These are phyloP conservation scores for Ammodramus savannarum DNA, from an alignment of 2,113 vertebrate species.

Conservation along the genomic window DNA sequence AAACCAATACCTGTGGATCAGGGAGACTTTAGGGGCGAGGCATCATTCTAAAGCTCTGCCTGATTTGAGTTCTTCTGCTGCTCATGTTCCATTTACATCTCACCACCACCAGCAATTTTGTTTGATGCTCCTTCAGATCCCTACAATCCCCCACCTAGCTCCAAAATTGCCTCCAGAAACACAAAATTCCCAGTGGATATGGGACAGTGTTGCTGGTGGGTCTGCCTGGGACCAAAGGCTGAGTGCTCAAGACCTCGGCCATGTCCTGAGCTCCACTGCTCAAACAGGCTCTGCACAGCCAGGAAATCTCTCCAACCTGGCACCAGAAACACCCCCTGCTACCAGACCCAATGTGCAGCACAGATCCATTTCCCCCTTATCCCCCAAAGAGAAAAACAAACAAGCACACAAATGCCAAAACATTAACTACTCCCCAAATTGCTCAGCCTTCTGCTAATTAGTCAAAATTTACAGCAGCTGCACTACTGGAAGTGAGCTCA, in stretches of 20 bases:
- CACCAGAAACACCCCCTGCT: not conserved
- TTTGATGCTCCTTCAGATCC: not conserved
- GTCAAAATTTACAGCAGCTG: slow-evolving; percentile 49
- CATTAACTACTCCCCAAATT: slow-evolving; percentile 23
- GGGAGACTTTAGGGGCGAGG: not conserved
- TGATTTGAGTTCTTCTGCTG: not conserved
- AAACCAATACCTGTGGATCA: rapidly evolving
- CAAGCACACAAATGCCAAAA: not conserved
- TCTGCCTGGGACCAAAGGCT: not conserved
- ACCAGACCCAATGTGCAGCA: not conserved
- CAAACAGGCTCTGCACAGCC: not conserved
- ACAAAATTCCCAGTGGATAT: not conserved
- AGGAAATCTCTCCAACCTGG: not conserved
- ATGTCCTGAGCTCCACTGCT: not conserved
- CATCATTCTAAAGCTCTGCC: not conserved
- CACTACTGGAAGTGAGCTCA: slow-evolving; percentile 56
- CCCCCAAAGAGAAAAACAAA: slow-evolving; percentile 34
- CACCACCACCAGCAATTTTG: not conserved
- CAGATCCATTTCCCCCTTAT: not conserved
- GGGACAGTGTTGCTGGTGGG: not conserved
- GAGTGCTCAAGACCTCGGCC: not conserved
- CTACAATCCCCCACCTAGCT: not conserved
- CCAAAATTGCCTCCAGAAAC: not conserved
- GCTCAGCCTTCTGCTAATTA: slow-evolving; percentile 47
- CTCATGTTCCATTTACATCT: rapidly evolving